Evolutionary conservation across 2,113 vertebrate species (phyloP).

Genomic region (Larimichthys crocea): DNA sequence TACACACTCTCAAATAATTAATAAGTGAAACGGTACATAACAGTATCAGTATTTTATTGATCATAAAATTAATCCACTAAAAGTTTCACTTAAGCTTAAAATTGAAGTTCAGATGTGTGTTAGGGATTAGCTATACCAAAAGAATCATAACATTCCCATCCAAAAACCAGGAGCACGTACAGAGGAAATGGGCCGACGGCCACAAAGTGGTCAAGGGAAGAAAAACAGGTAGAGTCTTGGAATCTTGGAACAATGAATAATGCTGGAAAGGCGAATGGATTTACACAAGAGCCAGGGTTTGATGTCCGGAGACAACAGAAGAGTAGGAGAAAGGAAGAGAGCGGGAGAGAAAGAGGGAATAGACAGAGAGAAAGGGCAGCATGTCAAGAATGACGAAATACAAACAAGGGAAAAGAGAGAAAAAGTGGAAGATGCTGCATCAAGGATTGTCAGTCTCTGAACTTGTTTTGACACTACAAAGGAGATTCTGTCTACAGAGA

Average conservation of each 20-base stretch:
- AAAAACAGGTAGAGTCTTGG: slow-evolving; percentile 68
- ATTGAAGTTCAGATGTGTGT: slow-evolving; percentile 2
- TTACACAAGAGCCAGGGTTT: slow-evolving; percentile 58
- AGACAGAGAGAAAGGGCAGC: slow-evolving; percentile 10
- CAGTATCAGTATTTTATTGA: background rate
- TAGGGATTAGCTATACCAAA: slow-evolving; percentile 40
- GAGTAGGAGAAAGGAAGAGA: slow-evolving; percentile 13
- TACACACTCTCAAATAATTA: too few species aligned
- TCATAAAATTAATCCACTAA: slow-evolving; percentile 32
- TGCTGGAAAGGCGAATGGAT: slow-evolving; percentile 57
- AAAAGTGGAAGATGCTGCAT: slow-evolving; percentile 21
- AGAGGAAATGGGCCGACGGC: slow-evolving; percentile 73
- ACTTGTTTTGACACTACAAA: slow-evolving; percentile 34
- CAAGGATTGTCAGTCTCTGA: slow-evolving; percentile 43
- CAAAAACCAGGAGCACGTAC: slow-evolving; percentile 71
- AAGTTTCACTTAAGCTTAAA: background rate
- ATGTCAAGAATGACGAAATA: slow-evolving; percentile 13
- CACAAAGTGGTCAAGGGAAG: slow-evolving; percentile 64
- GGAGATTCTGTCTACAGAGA: slow-evolving; percentile 29
- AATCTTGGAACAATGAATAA: slow-evolving; percentile 75
- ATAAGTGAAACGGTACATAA: too few species aligned
- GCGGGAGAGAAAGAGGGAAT: slow-evolving; percentile 1
- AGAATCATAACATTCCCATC: slow-evolving; percentile 49
- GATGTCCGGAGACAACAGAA: slow-evolving; percentile 58
- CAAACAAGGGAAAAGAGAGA: background rate